A percentile compares a stretch with the other conserved stretches of the same genome.
These are phyloP conservation scores for Invenusta paracnida DNA, from an alignment of 2,888 invertebrate species.

Conservation along the genomic window DNA sequence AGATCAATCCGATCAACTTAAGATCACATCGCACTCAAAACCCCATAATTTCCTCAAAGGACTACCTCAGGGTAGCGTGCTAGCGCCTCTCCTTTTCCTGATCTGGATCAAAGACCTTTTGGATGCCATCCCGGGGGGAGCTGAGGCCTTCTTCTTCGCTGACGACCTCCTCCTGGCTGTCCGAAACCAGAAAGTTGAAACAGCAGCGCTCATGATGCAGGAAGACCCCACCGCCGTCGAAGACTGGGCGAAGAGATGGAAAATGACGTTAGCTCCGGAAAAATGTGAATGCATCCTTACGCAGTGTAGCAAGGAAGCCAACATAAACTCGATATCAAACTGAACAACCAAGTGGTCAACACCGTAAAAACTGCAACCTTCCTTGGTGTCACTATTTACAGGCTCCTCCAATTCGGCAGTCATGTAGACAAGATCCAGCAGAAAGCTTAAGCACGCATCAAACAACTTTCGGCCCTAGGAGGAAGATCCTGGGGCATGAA, in stretches of 20 bases:
- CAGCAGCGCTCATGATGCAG: neutral
- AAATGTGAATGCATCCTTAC: conserved; percentile 7
- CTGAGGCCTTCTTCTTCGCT: neutral
- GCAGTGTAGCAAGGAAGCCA: neutral
- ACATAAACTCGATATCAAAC: too few relatives aligned
- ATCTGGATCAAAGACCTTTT: neutral
- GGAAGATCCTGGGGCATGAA: too few relatives aligned
- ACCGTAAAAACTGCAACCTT: too few relatives aligned
- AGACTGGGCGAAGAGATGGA: neutral
- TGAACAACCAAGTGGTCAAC: too few relatives aligned
- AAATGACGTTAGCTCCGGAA: neutral
- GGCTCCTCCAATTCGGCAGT: too few relatives aligned
- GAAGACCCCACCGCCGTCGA: neutral
- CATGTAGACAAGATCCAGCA: too few relatives aligned
- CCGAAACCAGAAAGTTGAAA: neutral
- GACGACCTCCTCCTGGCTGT: neutral
- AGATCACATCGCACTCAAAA: too few relatives aligned
- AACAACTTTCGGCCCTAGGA: too few relatives aligned
- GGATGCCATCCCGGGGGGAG: neutral
- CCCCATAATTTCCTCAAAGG: neutral
- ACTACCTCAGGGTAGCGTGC: conserved; percentile 15
- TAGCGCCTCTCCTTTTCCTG: neutral
- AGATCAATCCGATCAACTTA: too few relatives aligned
- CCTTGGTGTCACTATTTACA: too few relatives aligned
- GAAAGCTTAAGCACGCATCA: too few relatives aligned